Evolutionary conservation across 2,888 invertebrate genomes (phyloP).

Genomic region (Muscina levida): DNA sequence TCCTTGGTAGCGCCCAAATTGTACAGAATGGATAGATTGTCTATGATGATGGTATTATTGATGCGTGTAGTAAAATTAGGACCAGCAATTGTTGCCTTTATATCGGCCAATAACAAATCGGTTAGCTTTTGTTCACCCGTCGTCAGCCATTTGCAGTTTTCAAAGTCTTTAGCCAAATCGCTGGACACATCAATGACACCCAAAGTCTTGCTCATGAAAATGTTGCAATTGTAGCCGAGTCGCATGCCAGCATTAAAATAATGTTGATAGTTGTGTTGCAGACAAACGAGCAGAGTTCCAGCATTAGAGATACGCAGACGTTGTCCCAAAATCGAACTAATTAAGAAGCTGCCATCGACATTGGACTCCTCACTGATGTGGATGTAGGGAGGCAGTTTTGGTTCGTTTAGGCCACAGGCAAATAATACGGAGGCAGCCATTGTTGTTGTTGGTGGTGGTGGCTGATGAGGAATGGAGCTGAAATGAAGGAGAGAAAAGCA

Average conservation of each 20-base stretch:
- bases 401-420: slow-evolving; percentile 84
- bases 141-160: slow-evolving; percentile 74
- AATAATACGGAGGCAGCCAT: slow-evolving; percentile 85
- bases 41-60: slow-evolving; percentile 84
- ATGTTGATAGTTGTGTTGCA: slow-evolving; percentile 87
- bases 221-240: slow-evolving; percentile 86
- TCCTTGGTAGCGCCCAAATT: slow-evolving; percentile 81
- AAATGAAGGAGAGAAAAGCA: slow-evolving; percentile 1
- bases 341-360: slow-evolving; percentile 87
- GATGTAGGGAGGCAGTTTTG: slow-evolving; percentile 82
- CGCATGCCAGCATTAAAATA: slow-evolving; percentile 88
- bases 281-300: slow-evolving; percentile 83
- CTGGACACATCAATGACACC: slow-evolving; percentile 82
- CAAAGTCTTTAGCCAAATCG: slow-evolving; percentile 79
- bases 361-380: slow-evolving; percentile 86
- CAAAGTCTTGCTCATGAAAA: slow-evolving; percentile 80
- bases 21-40: slow-evolving; percentile 87
- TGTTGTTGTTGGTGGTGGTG: neutral
- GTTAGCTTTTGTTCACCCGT: slow-evolving; percentile 78
- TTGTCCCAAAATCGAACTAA: slow-evolving; percentile 85
- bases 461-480: slow-evolving; percentile 7
- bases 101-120: slow-evolving; percentile 70
- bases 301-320: slow-evolving; percentile 82
- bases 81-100: slow-evolving; percentile 70
- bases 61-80: slow-evolving; percentile 72